These are phyloP conservation scores for Halocaridina rubra DNA, from an alignment of 2,888 invertebrate genomes.

Conservation along the genomic window DNA sequence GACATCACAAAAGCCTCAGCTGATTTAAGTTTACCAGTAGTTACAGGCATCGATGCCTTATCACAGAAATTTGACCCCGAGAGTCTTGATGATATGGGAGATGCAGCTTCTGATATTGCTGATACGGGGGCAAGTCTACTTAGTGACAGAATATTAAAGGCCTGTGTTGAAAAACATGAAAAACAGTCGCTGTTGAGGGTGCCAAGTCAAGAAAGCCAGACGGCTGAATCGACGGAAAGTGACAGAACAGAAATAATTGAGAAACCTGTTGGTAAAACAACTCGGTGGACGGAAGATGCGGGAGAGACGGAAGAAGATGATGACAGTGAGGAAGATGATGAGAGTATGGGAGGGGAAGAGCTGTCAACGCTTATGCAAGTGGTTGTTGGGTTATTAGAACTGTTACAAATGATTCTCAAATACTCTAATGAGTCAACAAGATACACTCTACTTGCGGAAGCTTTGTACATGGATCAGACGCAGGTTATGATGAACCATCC, in stretches of 20 bases:
- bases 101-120: not conserved
- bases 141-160: not conserved
- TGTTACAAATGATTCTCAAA: slow-evolving; percentile 19
- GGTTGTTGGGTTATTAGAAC: slow-evolving; percentile 37
- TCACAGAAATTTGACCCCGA: not conserved
- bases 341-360: not conserved
- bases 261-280: not conserved
- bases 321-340: slow-evolving; percentile 30
- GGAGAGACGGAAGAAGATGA: slow-evolving; percentile 41
- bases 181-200: not conserved
- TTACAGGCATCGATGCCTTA: not conserved
- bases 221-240: not conserved
- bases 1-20: not conserved
- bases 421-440: slow-evolving; percentile 28
- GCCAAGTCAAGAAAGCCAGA: not conserved
- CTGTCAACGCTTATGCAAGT: slow-evolving; percentile 26
- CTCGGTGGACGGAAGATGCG: slow-evolving; percentile 16
- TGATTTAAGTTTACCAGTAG: not conserved
- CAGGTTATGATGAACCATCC: slow-evolving; percentile 44
- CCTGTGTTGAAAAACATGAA: not conserved
- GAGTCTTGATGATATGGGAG: not conserved
- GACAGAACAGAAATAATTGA: slow-evolving; percentile 21
- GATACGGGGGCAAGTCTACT: not conserved
- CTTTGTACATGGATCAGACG: slow-evolving; percentile 32
- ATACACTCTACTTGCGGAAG: slow-evolving; percentile 34